Conservation (phyloP, 2,797 vertebrate genomes). For the Sebastes hubbsi region DNA sequence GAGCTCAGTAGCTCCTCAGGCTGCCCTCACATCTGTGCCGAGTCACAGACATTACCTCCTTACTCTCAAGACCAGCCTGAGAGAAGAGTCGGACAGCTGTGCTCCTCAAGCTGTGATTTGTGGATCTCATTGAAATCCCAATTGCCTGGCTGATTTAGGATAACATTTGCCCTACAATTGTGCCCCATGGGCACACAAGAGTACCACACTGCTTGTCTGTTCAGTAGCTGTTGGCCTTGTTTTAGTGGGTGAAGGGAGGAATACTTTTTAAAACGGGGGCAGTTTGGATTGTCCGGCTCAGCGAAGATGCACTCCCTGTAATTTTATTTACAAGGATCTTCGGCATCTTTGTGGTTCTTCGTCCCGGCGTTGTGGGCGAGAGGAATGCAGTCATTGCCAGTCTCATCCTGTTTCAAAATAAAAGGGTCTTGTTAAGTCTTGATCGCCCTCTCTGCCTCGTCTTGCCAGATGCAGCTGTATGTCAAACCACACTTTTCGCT, state of each 20-base stretch:
- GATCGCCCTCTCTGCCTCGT: not conserved
- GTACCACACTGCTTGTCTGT: not conserved
- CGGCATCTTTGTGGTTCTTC: not conserved
- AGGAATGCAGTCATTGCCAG: not conserved
- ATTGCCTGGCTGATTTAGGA: not conserved
- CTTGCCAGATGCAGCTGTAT: not conserved
- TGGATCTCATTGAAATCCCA: not conserved
- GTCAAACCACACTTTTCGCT: not conserved
- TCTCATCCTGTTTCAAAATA: not conserved
- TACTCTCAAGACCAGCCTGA: not conserved
- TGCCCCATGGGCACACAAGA: not conserved
- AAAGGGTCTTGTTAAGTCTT: not conserved
- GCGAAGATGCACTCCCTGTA: not conserved
- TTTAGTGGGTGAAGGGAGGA: not conserved
- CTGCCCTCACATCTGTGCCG: not conserved
- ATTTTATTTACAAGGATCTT: not conserved
- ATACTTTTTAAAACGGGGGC: not conserved
- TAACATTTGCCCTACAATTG: not conserved
- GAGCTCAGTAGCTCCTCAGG: not conserved
- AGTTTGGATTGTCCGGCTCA: not conserved
- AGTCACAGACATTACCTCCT: not conserved
- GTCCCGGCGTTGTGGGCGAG: not conserved
- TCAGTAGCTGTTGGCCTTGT: not conserved
- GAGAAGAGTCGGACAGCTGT: not conserved
- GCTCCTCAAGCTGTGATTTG: not conserved